phyloP scores from a whole-genome alignment of 1,140 invertebrate genomes.

The Cotesia vestalis region DNA sequence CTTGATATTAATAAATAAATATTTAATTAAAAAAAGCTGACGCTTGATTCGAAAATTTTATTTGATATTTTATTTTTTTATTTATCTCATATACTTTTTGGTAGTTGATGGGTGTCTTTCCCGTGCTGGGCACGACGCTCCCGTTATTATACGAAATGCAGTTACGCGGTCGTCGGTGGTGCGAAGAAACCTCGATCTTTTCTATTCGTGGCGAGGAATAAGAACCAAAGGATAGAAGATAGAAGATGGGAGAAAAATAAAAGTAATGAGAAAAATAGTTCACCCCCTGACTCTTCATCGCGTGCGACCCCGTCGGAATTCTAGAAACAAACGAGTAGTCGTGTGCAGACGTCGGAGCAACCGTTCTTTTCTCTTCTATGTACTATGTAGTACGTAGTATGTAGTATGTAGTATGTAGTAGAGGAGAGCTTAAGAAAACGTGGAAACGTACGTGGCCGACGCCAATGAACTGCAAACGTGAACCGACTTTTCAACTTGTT shows the following conservation, averaged over 20 bases:
- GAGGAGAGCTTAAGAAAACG: constrained; percentile 4
- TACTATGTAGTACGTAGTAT: too few species aligned
- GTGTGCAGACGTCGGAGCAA: constrained; percentile 17
- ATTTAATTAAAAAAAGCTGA: not conserved
- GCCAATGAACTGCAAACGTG: constrained; percentile 46
- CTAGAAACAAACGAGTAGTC: constrained; percentile 39
- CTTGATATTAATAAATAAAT: constrained; percentile 10
- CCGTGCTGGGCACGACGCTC: constrained; percentile 31
- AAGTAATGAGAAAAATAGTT: constrained; percentile 19
- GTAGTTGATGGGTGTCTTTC: constrained; percentile 21
- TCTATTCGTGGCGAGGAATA: not conserved
- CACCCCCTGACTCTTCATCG: constrained; percentile 25
- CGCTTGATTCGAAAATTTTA: not conserved
- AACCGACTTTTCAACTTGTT: constrained; percentile 31
- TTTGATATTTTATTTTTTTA: constrained; percentile 24
- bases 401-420: too few species aligned
- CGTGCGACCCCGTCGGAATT: constrained; percentile 36
- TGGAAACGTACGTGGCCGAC: constrained; percentile 44
- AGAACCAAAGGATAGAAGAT: not conserved
- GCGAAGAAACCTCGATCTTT: constrained; percentile 29
- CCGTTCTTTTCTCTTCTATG: not conserved
- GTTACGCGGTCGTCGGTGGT: constrained; percentile 28
- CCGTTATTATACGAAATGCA: constrained; percentile 40
- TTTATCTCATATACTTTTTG: constrained; percentile 7
- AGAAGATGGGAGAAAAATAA: not conserved